Percentiles rank a stretch among this genome's conserved stretches.
These are phyloP conservation scores for Penaeus indicus DNA, from an alignment of 1,140 invertebrate genomes.

Conservation along the genomic window DNA sequence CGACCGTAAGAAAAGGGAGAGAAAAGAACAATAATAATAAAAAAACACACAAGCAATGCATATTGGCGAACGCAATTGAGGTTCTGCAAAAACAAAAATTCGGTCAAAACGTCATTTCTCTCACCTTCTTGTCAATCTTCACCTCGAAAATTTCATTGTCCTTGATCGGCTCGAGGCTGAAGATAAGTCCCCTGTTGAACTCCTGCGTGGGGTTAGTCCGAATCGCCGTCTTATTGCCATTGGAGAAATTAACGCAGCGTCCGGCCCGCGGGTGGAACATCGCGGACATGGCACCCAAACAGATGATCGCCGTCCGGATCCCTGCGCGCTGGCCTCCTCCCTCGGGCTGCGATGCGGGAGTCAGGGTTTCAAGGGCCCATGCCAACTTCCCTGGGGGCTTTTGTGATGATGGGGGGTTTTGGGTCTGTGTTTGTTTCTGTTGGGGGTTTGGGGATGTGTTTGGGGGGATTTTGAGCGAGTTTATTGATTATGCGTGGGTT, in stretches of 20 bases:
- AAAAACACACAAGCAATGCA: background rate
- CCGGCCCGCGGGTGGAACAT: conserved; percentile 86
- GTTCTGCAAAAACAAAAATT: background rate
- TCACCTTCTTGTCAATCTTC: conserved; percentile 88
- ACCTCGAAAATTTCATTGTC: conserved; percentile 91
- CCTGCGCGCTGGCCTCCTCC: background rate
- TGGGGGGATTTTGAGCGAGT: too few species aligned
- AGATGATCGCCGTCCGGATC: conserved; percentile 23
- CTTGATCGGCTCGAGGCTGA: conserved; percentile 83
- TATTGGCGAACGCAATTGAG: background rate
- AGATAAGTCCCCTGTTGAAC: conserved; percentile 88
- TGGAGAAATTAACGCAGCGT: conserved; percentile 82
- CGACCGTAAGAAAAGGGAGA: background rate
- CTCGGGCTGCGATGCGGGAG: background rate
- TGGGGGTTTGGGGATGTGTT: too few species aligned
- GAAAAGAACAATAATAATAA: background rate
- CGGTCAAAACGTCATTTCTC: conserved; percentile 11
- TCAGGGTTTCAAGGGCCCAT: background rate
- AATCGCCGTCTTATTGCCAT: conserved; percentile 85
- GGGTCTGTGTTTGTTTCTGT: too few species aligned
- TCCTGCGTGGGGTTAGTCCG: conserved; percentile 77
- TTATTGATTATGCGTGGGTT: too few species aligned
- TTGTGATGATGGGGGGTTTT: too few species aligned
- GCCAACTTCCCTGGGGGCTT: background rate
- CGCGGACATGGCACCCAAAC: conserved; percentile 46